Base-by-base conservation (phyloP, 2,888 invertebrate genomes). In the Conchocele bisecta region DNA sequence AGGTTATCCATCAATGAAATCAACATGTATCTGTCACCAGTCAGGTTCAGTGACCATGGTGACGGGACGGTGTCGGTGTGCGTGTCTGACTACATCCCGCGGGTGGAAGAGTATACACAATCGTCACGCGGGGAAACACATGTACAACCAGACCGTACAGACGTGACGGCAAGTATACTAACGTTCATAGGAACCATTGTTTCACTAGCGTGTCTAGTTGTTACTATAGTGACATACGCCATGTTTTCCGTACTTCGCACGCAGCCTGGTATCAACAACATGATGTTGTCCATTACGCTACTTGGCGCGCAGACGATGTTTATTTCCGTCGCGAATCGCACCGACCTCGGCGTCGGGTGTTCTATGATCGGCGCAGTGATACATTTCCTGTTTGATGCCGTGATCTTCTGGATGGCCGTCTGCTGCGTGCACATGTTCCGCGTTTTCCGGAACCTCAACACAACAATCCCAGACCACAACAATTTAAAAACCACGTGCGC, bases 401-500 rank as follows among this genome's bases (percentile, higher is more conserved):
- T 65, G 1, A 57, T 78, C 24, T 64, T 73, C 20, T 81, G 81
- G 69, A 79, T 79, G 75, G 71, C 71, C 28, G 56, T 76, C n/a
- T 81, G 79, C 50, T 74, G 75, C 35, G 73, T 70, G 35, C 81
- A 82, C 48, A 81, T 83, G 82, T 73, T 59, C 61, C 61, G 75
- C 3, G 74, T 79, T 6, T 81, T 82, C 39, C 53, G 39, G 11
- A 20, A 31, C 13, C 1, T 41, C 22, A 31, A 9, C 20, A 29
- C 31, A 2, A 9, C 29, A 4, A 6, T 20, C 20, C 29, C 5
- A 5, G 5, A 31, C 5, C 31, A 17, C 5, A 51, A 33, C 15
- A 51, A 20, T 6, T 11, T 33, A 11, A 4, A 9, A 15, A 5
- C 35, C 17, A 51, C 51, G 20, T 9, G 9, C 13, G 2, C 5